Base-by-base conservation (phyloP, 2,888 invertebrate genomes). In the Alviniconcha strummeri region DNA sequence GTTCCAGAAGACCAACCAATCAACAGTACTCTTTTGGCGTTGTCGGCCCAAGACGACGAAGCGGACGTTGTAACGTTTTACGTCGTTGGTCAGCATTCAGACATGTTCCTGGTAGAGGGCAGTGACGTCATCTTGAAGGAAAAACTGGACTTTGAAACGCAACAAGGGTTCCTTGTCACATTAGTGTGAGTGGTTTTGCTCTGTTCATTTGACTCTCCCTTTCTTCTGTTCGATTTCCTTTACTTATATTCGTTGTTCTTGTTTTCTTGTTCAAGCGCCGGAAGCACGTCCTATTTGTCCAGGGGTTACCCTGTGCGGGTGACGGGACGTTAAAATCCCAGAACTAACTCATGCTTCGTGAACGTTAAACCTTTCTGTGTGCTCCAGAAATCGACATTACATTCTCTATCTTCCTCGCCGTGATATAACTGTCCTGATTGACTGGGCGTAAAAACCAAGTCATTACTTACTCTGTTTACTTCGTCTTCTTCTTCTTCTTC, bases 21-120 rank as follows among this genome's bases (percentile, higher is more conserved):
- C 81, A 69, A n/a, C 64, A 74, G 52, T 60, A 74, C 56, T 11
- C 13, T 81, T 55, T 57, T 81, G 15, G 55, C 81, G 9, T 57
- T 81, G 1, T 67, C 71, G 60, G 81, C 81, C 11, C 4, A 2
- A 6, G 81, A 81, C 17, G 81, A 81, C 13, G 81, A 81, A 17
- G 74, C 71, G 15, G 81, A 81, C 36, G 52, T 17, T 74, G 81
- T 81, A 81, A 81, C 81, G 60, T 81, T 81, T 71, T 52, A 6
- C 6, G 55, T 74, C 71, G 57, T 81, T 81, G 81, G 81, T 36
- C 55, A 9, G 19, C 81, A 81, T 13, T 0, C 57, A n/a, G 19
- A 17, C 5, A 9, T 74, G 15, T 54, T 81, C 56, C n/a, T 52
- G 7, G 8, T 67, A 13, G 57, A 81, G 11, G 60, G 60, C 8